phyloP scores from a whole-genome alignment of 2,888 invertebrate species.

The Pantelozetes paolii region DNA sequence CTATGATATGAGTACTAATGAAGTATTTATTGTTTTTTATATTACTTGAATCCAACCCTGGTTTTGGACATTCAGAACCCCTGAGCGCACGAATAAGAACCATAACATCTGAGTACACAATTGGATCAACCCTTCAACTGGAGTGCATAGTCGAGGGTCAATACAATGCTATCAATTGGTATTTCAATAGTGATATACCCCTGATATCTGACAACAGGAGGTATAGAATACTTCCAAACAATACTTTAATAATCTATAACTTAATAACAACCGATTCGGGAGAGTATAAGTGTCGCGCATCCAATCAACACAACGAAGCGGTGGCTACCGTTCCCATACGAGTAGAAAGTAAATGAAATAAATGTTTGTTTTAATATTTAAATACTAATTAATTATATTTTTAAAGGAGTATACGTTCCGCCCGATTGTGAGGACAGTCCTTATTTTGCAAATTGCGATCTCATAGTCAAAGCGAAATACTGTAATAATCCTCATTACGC shows the following conservation, averaged over 20 bases:
- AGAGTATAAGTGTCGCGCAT: constrained; percentile 74
- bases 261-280: constrained; percentile 69
- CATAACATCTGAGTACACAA: constrained; percentile 49
- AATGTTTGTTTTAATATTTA: constrained; percentile 1
- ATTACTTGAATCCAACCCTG: too few relatives aligned
- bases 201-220: constrained; percentile 41
- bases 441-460: constrained; percentile 79
- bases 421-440: constrained; percentile 79
- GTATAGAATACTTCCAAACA: constrained; percentile 53
- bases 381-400: constrained; percentile 48
- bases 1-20: too few relatives aligned
- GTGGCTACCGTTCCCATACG: constrained; percentile 63
- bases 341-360: constrained; percentile 66
- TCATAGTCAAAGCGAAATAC: constrained; percentile 77
- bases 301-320: constrained; percentile 65
- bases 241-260: constrained; percentile 65
- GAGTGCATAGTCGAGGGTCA: constrained; percentile 51
- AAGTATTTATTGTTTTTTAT: too few relatives aligned
- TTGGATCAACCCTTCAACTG: constrained; percentile 50
- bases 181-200: constrained; percentile 45
- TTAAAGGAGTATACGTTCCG: constrained; percentile 67
- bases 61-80: constrained; percentile 50
- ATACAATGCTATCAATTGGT: constrained; percentile 51
- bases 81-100: constrained; percentile 50
- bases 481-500: constrained; percentile 74